Evolutionary conservation across 2,113 vertebrate species (phyloP), one percentile per base, ranked within the genome.

Genomic region (Pungitius pungitius): DNA sequence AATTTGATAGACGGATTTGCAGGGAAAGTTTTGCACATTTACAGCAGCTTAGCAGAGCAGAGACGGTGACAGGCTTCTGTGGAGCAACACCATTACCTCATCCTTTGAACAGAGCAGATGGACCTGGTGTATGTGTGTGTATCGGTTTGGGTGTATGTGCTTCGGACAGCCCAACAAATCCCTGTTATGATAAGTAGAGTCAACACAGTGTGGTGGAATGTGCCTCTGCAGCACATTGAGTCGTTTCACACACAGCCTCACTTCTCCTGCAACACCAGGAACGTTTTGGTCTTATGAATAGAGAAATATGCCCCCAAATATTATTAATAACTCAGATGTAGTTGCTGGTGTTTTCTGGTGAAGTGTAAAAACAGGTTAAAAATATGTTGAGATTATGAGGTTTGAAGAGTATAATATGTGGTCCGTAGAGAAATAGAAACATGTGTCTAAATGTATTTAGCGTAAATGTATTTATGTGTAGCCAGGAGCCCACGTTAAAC

Each of bases 181-280:
- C 85, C 77, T 88, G 89, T 85, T 90, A 43, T 88, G 78, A 88
- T 79, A 83, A 72, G 81, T 71, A 24, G n/a, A 59, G 66, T 74
- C 80, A 75, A 81, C 88, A 85, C 87, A 47, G 81, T 77, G 81
- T 71, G 68, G 69, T 82, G 90, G 90, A 93, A 92, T 91, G 88
- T 81, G 72, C 69, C 18, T 87, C 86, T 81, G 56, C 75, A 83
- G 83, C 87, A 83, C 68, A 77, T 84, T 69, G 2, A 1, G 51
- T 49, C 52, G 60, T 11, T 60, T 80, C 82, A 20, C 67, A 72
- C 54, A 33, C 13, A 15, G 27, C 22, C 64, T 64, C 11, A 20
- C 27, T 63, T 71, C 69, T 68, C 40, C 60, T 0, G 49, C 56
- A 47, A 13, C 64, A 39, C 3, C 11, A 8, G 33, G 26, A 15